Evolutionary conservation across 2,888 invertebrate species (phyloP).

Genomic region (Parnassius orleans): DNA sequence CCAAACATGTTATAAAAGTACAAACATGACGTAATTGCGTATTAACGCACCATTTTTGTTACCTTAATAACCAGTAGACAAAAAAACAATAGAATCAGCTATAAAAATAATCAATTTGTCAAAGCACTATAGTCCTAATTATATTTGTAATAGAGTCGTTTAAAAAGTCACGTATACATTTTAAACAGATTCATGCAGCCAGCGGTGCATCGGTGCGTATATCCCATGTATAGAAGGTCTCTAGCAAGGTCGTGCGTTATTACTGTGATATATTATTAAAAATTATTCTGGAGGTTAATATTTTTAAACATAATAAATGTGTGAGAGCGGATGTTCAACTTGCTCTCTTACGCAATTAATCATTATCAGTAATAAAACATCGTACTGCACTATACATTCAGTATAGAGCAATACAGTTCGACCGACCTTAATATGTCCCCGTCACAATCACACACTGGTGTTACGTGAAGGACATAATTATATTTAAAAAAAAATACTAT

Average conservation of each 20-base stretch:
- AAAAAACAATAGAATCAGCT: background rate
- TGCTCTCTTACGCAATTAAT: too few species aligned
- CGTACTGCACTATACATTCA: too few species aligned
- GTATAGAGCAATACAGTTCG: too few species aligned
- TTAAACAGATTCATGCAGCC: background rate
- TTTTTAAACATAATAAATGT: too few species aligned
- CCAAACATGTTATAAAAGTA: too few species aligned
- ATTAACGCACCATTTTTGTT: background rate
- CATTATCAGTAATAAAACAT: too few species aligned
- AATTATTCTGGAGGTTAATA: too few species aligned
- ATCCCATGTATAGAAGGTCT: slow-evolving; percentile 48
- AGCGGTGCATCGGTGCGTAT: slow-evolving; percentile 17
- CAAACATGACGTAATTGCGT: background rate
- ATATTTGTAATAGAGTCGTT: background rate
- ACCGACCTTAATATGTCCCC: too few species aligned
- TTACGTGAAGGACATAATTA: too few species aligned
- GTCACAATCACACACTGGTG: too few species aligned
- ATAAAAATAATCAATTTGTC: background rate
- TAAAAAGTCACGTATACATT: background rate
- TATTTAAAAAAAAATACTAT: too few species aligned
- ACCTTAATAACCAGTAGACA: background rate
- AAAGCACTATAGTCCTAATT: background rate
- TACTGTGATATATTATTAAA: background rate
- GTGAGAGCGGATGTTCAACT: too few species aligned
- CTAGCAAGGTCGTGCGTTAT: slow-evolving; percentile 40